Evolutionary conservation across 2,888 invertebrate species (phyloP), one percentile per base, ranked within the genome.

Genomic region (Dusona sp.): DNA sequence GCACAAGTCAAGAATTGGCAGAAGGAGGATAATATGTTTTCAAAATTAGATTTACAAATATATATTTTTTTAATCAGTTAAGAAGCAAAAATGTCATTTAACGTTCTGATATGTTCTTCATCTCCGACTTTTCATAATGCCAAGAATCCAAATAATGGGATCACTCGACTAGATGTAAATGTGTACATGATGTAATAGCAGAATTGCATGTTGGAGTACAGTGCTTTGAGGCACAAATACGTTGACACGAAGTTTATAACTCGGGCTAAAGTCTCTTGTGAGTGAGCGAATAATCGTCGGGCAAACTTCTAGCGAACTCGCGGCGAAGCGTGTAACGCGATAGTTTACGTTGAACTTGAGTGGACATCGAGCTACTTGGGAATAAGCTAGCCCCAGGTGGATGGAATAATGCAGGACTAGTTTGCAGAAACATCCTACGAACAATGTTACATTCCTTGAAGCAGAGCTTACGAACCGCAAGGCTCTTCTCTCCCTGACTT

Each of bases 281-380:
- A 65, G 77, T 48, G 45, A 57, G 80, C n/a, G 77, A 81, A 74
- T 83, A 84, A 86, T 81, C 80, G 77, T 72, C 77, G 73, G 77
- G 84, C 77, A 85, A 85, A 81, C 84, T 84, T 72, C 48, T 42
- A 42, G 73, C 64, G 29, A 64, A 72, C 48, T 57, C 73, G 33
- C 67, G 72, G 79, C 73, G 77, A 78, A 64, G 81, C 67, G 79
- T 88, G 87, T 86, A 88, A 88, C 83, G 85, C 86, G 89, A 89
- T 88, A 88, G 89, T 88, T 89, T 88, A 88, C 86, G 86, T 88
- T 87, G 83, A 88, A 88, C 88, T 89, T 88, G 89, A 88, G 87
- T 88, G 88, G 83, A 79, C 89, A 89, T 86, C 84, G 75, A 81
- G 72, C 72, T 51, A 77, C 84, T 75, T 65, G 79, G 54, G 84